A percentile compares a stretch with the other conserved stretches of the same genome.
These are phyloP conservation scores for Belonocnema kinseyi DNA, from an alignment of 1,140 invertebrate species.

Conservation along the genomic window DNA sequence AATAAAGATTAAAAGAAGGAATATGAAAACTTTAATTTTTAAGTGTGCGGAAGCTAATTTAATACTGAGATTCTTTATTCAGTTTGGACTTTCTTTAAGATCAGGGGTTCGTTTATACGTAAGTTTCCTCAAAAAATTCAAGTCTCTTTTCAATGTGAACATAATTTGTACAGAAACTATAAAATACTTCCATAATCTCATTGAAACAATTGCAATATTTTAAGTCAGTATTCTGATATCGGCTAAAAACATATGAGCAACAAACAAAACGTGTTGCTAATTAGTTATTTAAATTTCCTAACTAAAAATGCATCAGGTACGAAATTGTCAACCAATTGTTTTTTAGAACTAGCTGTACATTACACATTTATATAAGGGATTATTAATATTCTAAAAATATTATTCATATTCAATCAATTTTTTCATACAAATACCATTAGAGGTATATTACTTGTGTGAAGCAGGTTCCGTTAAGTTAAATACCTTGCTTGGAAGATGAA, in stretches of 20 bases:
- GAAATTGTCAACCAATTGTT: background rate
- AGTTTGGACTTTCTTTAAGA: too few species aligned
- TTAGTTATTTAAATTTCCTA: too few species aligned
- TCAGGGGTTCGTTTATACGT: too few species aligned
- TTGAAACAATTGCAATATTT: too few species aligned
- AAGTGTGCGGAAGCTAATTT: background rate
- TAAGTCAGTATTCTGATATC: too few species aligned
- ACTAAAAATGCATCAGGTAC: background rate
- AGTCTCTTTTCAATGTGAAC: too few species aligned
- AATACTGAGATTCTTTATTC: too few species aligned
- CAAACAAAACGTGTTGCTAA: too few species aligned
- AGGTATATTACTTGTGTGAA: background rate
- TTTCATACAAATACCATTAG: background rate
- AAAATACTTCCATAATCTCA: too few species aligned
- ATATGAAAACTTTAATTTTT: background rate
- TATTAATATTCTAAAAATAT: background rate
- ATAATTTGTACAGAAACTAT: too few species aligned
- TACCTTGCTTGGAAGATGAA: conserved; percentile 13
- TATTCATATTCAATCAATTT: background rate
- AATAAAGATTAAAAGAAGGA: background rate
- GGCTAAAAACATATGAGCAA: too few species aligned
- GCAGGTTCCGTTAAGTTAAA: background rate
- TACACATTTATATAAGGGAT: background rate
- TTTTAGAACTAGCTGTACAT: background rate
- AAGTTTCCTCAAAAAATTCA: too few species aligned